Base-by-base conservation (phyloP, 2,797 vertebrate genomes). In the Eptatretus atami region DNA sequence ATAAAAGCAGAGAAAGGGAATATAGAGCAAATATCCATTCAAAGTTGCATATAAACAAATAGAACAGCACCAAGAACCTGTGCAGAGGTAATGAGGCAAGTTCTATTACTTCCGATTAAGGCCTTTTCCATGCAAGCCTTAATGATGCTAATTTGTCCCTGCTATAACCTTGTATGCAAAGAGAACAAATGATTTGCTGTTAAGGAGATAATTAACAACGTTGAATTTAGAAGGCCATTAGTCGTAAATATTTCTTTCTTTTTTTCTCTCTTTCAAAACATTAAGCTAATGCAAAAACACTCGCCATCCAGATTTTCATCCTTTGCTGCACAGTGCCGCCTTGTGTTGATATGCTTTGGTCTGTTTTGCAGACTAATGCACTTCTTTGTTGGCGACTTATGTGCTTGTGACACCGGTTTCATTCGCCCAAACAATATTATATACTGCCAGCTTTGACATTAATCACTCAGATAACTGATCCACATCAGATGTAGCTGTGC, bases 71-170 rank as follows among this genome's bases (percentile, higher is more conserved):
- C 55, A n/a, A n/a, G 24, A 24, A 60, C 55, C 55, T 60, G 15
- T 9, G 15, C 15, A 60, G 15, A 60, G 24, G 24, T 60, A 60
- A 60, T 60, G 55, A 11, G 12, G 15, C 31, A 31, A 31, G 55
- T n/a, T 60, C 55, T 24, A 60, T 60, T 60, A 60, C 55, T 24
- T 60, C 8, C 55, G 24, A n/a, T 60, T 15, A 60, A 24, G 9
- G 24, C 55, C 24, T 24, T 24, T 60, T 60, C 55, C 55, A n/a
- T 9, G 15, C 55, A 31, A 31, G 31, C 55, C 24, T 60, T 60
- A 60, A 60, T 60, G 55, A 15, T 60, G 55, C 55, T 60, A 60
- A 60, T 60, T 60, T 60, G 55, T 60, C 24, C 55, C 55, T 15
- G 24, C 55, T n/a, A 60, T 60, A 60, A 24, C 55, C 55, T 60